Base-by-base conservation (phyloP, 2,113 vertebrate species). In the Paedocypris sp. region DNA sequence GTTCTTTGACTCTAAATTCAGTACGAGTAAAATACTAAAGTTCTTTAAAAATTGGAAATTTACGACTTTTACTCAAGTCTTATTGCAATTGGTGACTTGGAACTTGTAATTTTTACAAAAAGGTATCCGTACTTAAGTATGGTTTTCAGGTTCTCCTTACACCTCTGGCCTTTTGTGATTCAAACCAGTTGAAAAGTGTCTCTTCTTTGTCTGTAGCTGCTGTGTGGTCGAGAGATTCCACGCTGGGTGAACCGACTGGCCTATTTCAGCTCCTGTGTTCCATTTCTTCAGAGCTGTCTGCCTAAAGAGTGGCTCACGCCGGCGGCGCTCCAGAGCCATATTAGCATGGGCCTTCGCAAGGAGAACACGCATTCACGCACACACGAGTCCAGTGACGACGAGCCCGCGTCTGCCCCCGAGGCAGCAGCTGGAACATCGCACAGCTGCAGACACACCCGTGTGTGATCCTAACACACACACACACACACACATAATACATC, bases 251-350 rank as follows among this genome's bases (percentile, higher is more conserved):
- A 93, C 76, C 82, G 90, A 12, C 76, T 95, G 78, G 92, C 91
- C 1, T 93, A 94, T 79, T 93, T 94, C 80, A 94, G 91, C 80
- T 95, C 90, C 0, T 95, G 92, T 72, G 87, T 93, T 74, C 92
- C 92, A 8, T 93, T 94, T 71, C 89, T 95, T 59, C 92, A 93
- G 85, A 94, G 90, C 78, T 94, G 91, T 72, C 85, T 92, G 3
- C 92, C 91, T 8, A 90, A 82, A 82, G 91, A 95, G 82, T 94
- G 92, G 91, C 64, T 95, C 22, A 95, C 90, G 12, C 91, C 92
- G 2, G 92, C 92, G 2, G 92, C 90, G 50, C 84, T 94, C 72
- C 91, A 94, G 81, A 94, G 79, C 83, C 91, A 93, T 78, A 91
- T 94, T 82, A 92, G 85, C 82, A 85, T 91, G 4, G 90, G 89